Conservation (phyloP, 2,888 invertebrate genomes). For the Tyria jacobaeae region DNA sequence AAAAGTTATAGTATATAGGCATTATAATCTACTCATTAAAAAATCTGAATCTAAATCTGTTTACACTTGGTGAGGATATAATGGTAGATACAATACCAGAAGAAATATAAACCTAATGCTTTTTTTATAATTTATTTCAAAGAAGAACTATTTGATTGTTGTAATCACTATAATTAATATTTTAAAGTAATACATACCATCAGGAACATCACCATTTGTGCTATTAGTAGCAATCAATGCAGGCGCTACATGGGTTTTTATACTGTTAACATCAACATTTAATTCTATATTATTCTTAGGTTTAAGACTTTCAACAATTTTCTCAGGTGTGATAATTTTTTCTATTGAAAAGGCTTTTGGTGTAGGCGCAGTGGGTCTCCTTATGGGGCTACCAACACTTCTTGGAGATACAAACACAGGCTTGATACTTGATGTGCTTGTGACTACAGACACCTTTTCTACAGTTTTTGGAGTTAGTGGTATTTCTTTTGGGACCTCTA, state of each 20-base stretch:
- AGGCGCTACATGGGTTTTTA: conserved; percentile 43
- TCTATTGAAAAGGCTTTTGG: conserved; percentile 54
- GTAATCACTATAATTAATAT: too few relatives aligned
- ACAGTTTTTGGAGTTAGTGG: conserved; percentile 35
- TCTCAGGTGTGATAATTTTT: conserved; percentile 49
- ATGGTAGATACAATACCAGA: not conserved
- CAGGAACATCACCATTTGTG: conserved; percentile 48
- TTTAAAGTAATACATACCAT: conserved; percentile 61
- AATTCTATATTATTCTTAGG: conserved; percentile 25
- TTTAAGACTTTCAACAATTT: conserved; percentile 24
- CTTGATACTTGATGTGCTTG: conserved; percentile 47
- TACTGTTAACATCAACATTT: conserved; percentile 27
- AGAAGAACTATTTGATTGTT: not conserved
- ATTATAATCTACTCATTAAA: too few relatives aligned
- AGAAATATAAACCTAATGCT: not conserved
- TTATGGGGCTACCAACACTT: conserved; percentile 54
- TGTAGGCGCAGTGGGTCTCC: conserved; percentile 49
- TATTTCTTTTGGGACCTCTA: conserved; percentile 39
- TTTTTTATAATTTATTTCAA: too few relatives aligned
- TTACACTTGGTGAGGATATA: not conserved
- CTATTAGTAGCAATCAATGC: conserved; percentile 22
- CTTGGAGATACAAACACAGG: conserved; percentile 64
- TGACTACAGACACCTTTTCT: conserved; percentile 58
- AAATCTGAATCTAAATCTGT: too few relatives aligned
- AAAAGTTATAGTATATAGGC: too few relatives aligned